Percentiles rank a stretch among this genome's conserved stretches.
Evolutionary conservation across 2,797 vertebrate species (phyloP).

Genomic region (Hybognathus amarus): DNA sequence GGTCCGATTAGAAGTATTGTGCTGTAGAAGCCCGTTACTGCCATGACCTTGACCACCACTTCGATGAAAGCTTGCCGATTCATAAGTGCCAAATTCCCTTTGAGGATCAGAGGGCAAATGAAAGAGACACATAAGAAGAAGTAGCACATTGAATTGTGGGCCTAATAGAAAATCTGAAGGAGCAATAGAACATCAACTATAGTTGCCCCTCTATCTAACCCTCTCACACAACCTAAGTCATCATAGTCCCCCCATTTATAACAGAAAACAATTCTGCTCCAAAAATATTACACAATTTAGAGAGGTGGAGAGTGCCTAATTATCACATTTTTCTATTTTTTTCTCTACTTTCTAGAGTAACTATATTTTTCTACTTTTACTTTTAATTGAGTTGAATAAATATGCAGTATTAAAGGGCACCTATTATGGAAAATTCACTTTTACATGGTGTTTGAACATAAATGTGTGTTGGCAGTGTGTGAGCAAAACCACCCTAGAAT

Average conservation of each 20-base stretch:
- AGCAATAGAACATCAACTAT: slow-evolving; percentile 20
- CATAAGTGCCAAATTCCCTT: slow-evolving; percentile 18
- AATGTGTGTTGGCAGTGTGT: no score
- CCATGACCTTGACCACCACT: background rate
- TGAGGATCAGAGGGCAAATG: slow-evolving; percentile 23
- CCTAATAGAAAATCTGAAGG: slow-evolving; percentile 18
- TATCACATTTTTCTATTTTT: no score
- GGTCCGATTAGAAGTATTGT: slow-evolving; percentile 15
- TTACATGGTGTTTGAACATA: no score
- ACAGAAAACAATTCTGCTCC: background rate
- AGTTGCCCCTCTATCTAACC: background rate
- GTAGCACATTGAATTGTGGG: background rate
- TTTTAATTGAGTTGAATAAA: no score
- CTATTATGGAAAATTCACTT: no score
- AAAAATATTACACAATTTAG: background rate
- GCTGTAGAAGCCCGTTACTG: slow-evolving; percentile 22
- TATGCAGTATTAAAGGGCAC: no score
- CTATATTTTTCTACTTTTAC: no score
- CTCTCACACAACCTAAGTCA: background rate
- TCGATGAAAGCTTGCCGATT: background rate
- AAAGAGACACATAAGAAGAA: background rate
- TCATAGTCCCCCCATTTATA: background rate
- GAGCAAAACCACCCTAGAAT: no score
- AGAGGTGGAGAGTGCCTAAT: no score
- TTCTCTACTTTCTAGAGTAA: no score